Conservation (phyloP, 2,888 invertebrate species). For the Carterocephalus palaemon region DNA sequence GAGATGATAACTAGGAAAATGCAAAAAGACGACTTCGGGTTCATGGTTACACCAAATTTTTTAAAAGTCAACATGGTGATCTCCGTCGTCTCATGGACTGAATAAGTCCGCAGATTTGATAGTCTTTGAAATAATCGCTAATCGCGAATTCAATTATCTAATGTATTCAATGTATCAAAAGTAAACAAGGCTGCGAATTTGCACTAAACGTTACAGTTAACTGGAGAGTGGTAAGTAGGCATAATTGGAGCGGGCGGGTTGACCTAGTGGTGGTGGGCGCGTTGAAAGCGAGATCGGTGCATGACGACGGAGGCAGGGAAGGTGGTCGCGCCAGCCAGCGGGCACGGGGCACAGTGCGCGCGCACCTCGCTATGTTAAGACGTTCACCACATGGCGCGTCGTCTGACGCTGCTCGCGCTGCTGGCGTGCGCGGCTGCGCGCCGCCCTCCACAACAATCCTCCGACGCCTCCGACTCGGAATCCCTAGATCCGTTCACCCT, state of each 20-base stretch:
- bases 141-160: too few species aligned
- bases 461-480: constrained; percentile 51
- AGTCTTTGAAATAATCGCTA: too few species aligned
- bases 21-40: too few species aligned
- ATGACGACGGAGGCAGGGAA: constrained; percentile 59
- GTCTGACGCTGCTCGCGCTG: constrained; percentile 73
- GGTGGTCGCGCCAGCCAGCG: constrained; percentile 53
- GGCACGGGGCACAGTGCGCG: constrained; percentile 62
- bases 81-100: too few species aligned
- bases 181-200: too few species aligned
- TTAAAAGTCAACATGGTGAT: too few species aligned
- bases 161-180: too few species aligned
- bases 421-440: constrained; percentile 59
- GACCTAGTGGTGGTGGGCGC: constrained; percentile 63
- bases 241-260: constrained; percentile 42
- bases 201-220: constrained; percentile 24
- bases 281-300: constrained; percentile 67
- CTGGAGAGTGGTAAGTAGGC: constrained; percentile 36
- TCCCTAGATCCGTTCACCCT: constrained; percentile 56
- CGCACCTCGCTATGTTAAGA: constrained; percentile 77
- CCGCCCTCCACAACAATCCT: constrained; percentile 45
- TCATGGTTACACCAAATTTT: too few species aligned
- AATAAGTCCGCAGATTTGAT: too few species aligned
- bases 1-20: too few species aligned
- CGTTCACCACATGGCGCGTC: constrained; percentile 74